Evolutionary conservation across 2,797 vertebrate genomes (phyloP), one percentile per base, ranked within the genome.

Genomic region (Manis pentadactyla): DNA sequence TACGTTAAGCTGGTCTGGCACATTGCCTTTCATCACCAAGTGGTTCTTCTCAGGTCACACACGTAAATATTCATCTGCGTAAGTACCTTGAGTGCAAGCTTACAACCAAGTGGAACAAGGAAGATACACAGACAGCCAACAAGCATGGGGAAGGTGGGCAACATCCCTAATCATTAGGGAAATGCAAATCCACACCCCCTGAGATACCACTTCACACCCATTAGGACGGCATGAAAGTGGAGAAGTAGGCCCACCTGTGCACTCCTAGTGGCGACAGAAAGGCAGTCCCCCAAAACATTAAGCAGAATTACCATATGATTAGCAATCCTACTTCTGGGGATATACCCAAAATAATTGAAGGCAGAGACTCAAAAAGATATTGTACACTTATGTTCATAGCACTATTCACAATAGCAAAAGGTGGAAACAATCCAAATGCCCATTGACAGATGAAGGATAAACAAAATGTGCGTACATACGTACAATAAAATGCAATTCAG

Each of bases 31-130:
- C 29, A 7, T 9, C 53, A 31, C 0, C 7, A 8, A 92, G 34
- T 0, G 17, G 49, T 2, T 71, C 68, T 83, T 61, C 90, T 83
- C n/a, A 23, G 79, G n/a, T 12, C 81, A 53, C 17, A n/a, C 17
- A 6, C 1, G 0, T 11, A 21, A 39, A 31, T 19, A 11, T 11
- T 31, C 59, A 34, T 37, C 17, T 7, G 9, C 31, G 46, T 10
- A 46, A 81, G 57, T 4, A 61, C 17, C 73, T 18, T 21, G 79
- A 79, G 34, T 4, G 17, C 27, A 55, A 83, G 81, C 71, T 63
- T 69, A 46, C 71, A 75, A 84, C 53, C 31, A n/a, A 77, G 51
- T 0, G 8, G 57, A 51, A 18, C 18, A 34, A 57, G 17, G 59
- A 7, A n/a, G 88, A 63, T 21, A 25, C 0, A 13, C 23, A 64